Percentiles rank a stretch among this genome's conserved stretches.
Evolutionary conservation across 2,113 vertebrate species (phyloP).

Genomic region (Lepisosteus oculatus): DNA sequence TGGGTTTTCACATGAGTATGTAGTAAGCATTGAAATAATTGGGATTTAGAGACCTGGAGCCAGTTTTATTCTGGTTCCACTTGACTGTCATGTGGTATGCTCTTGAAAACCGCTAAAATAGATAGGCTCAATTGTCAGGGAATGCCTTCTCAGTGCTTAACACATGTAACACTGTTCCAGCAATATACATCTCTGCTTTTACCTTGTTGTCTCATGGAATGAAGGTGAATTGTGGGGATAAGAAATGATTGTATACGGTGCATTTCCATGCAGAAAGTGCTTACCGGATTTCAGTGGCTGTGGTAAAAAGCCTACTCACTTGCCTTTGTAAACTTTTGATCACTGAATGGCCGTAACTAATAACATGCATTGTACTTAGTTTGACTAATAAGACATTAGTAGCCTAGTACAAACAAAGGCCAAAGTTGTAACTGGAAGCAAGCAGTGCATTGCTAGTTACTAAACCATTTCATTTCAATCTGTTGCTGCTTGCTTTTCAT

Average conservation of each 20-base stretch:
- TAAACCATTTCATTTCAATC: slow-evolving; percentile 17
- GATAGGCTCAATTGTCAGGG: neutral
- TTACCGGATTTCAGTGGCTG: slow-evolving; percentile 11
- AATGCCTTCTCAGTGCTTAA: slow-evolving; percentile 16
- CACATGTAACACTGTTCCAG: slow-evolving; percentile 1
- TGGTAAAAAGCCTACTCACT: slow-evolving; percentile 8
- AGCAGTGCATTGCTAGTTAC: slow-evolving; percentile 1
- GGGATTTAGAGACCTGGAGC: neutral
- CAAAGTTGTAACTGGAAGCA: slow-evolving; percentile 4
- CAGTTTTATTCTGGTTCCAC: slow-evolving; percentile 8
- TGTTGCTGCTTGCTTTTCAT: slow-evolving; percentile 1
- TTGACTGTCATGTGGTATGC: neutral
- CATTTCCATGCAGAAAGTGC: slow-evolving; percentile 3
- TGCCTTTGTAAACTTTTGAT: slow-evolving; percentile 13
- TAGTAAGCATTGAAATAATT: slow-evolving; percentile 13
- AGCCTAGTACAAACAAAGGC: neutral
- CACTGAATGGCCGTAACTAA: slow-evolving; percentile 2
- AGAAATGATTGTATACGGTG: slow-evolving; percentile 7
- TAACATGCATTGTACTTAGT: neutral
- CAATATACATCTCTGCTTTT: neutral
- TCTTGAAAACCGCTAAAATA: neutral
- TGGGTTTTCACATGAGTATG: slow-evolving; percentile 28
- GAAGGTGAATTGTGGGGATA: slow-evolving; percentile 19
- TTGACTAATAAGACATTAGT: neutral
- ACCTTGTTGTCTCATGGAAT: slow-evolving; percentile 19